Conservation (phyloP, 2,113 vertebrate species). For the Platycercus adscitus region DNA sequence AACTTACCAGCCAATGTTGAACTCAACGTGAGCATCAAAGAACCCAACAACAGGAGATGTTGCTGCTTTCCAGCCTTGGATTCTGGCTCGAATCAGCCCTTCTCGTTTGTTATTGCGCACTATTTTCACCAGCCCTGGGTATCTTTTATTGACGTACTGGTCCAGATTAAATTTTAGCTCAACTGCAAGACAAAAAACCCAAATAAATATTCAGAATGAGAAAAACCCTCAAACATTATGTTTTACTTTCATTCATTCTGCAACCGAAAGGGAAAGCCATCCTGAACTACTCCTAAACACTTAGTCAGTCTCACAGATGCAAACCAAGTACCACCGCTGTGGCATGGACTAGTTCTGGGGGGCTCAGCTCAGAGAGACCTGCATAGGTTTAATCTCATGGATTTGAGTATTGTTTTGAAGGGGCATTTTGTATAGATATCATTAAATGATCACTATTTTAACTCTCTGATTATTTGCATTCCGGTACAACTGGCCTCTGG, state of each 20-base stretch:
- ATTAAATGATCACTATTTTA: neutral
- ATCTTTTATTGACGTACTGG: constrained; percentile 92
- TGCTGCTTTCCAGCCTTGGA: constrained; percentile 95
- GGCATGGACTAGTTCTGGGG: neutral
- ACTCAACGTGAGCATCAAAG: constrained; percentile 98
- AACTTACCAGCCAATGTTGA: constrained; percentile 94
- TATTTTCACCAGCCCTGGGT: constrained; percentile 95
- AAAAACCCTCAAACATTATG: neutral
- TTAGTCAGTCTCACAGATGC: neutral
- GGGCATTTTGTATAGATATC: neutral
- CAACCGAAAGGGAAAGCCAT: neutral
- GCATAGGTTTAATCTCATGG: neutral
- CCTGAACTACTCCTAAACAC: neutral
- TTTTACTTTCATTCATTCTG: neutral
- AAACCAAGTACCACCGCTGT: rapidly evolving
- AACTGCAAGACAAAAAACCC: constrained; percentile 67
- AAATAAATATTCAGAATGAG: neutral
- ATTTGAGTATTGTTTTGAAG: neutral
- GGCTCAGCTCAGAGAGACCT: neutral
- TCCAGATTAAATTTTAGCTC: constrained; percentile 96
- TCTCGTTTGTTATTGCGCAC: constrained; percentile 93
- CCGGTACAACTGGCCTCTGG: neutral
- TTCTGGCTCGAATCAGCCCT: constrained; percentile 94
- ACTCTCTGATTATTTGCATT: neutral
- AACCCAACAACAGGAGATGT: constrained; percentile 91